These are phyloP conservation scores for Mechanitis mazaeus DNA, from an alignment of 2,888 invertebrate genomes.

Conservation along the genomic window DNA sequence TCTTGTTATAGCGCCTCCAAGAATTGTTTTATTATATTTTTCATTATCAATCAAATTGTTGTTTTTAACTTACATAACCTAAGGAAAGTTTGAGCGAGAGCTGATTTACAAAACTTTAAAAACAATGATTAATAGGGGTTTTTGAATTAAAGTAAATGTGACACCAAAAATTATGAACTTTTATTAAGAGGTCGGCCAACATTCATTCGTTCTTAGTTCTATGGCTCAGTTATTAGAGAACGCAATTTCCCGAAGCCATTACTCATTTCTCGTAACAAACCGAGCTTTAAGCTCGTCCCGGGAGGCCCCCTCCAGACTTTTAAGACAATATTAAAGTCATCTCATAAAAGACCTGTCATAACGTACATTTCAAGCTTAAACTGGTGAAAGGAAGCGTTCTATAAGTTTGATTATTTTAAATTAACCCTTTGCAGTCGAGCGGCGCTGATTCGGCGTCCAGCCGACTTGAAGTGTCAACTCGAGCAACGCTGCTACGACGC, in stretches of 20 bases:
- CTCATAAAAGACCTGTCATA: constrained; percentile 19
- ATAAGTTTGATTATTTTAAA: background rate
- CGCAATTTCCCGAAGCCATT: constrained; percentile 67
- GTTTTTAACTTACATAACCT: too few relatives aligned
- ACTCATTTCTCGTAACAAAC: constrained; percentile 60
- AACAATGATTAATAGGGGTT: constrained; percentile 29
- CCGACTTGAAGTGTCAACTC: too few relatives aligned
- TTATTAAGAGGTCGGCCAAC: constrained; percentile 40
- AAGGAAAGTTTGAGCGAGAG: too few relatives aligned
- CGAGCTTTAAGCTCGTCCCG: constrained; percentile 32
- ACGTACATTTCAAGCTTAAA: constrained; percentile 9
- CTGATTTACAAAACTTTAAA: too few relatives aligned
- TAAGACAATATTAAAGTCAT: constrained; percentile 23
- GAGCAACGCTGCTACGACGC: too few relatives aligned
- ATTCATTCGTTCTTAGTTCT: constrained; percentile 44
- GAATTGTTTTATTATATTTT: too few relatives aligned
- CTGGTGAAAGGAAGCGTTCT: background rate
- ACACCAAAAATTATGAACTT: constrained; percentile 51
- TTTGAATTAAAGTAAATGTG: constrained; percentile 51
- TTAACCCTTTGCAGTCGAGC: too few relatives aligned
- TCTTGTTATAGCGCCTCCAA: too few relatives aligned
- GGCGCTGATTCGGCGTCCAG: too few relatives aligned
- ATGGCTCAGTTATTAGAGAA: constrained; percentile 59
- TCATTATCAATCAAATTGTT: too few relatives aligned
- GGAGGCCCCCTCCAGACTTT: constrained; percentile 19